Evolutionary conservation across 2,113 vertebrate species (phyloP), one percentile per base, ranked within the genome.

Genomic region (Oriolus oriolus): DNA sequence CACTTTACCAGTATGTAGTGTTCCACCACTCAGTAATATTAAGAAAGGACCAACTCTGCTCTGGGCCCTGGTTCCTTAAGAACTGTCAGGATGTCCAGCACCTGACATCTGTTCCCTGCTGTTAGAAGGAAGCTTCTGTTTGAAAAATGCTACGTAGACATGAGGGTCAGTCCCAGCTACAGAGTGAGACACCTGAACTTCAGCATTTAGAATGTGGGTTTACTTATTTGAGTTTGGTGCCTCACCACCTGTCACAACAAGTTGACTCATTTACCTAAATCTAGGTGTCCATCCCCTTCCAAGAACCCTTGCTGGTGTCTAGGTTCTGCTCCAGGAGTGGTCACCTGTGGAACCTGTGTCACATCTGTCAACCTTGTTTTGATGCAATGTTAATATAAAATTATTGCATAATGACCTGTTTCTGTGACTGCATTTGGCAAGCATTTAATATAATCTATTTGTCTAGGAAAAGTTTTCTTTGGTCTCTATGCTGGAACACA

Each of bases 1-100:
- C 44, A 21, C 21, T 16, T 73, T 23, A 57, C 0, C 0, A 1
- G 16, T 35, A 4, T 44, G 11, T 15, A 45, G 26, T 59, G 50
- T 45, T 81, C 18, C 13, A 65, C 11, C 23, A 50, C 1, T 1
- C 6, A 27, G 18, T 28, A 57, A 49, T n/a, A 20, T 27, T 41
- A 49, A 39, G 39, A 81, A 89, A 77, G 14, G 13, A 84, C 1
- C 10, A 49, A 6, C 17, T 74, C 44, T 86, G 13, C 21, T 89
- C 16, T 74, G 47, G 57, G n/a, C 10, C 54, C 30, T 27, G 7
- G 8, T 52, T 91, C 33, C 20, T 59, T 41, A 57, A 59, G 31
- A 77, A 45, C 10, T 66, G 28, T 1, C 37, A 81, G 35, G 18
- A 59, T 59, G 42, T 70, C 42, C 39, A 78, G 50, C 21, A 42